These are phyloP conservation scores for Drosophila paramelanica DNA, from an alignment of 2,888 invertebrate genomes.

Conservation along the genomic window DNA sequence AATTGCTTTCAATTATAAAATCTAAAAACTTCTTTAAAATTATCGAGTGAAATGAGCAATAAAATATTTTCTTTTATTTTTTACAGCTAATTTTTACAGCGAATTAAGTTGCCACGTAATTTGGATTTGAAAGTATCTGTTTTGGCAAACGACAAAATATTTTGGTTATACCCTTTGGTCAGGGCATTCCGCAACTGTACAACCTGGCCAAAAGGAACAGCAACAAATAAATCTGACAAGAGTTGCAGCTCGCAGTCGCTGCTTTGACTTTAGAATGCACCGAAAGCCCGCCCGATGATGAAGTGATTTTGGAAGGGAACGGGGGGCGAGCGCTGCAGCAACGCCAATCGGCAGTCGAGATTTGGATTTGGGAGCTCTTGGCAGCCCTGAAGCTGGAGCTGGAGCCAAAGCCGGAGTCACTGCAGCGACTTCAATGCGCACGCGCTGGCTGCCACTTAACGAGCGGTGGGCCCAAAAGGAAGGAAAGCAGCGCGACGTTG, in stretches of 20 bases:
- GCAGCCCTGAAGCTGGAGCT: slow-evolving; percentile 22
- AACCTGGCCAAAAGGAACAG: slow-evolving; percentile 45
- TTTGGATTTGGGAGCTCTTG: slow-evolving; percentile 31
- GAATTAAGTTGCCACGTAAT: too few species aligned
- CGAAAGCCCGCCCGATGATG: slow-evolving; percentile 60
- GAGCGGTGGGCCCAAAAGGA: slow-evolving; percentile 57
- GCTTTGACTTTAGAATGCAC: slow-evolving; percentile 72
- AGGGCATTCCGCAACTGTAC: slow-evolving; percentile 26
- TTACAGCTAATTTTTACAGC: too few species aligned
- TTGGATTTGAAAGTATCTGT: neutral
- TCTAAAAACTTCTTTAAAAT: too few species aligned
- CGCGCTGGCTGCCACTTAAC: slow-evolving; percentile 79
- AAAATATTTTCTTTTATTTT: too few species aligned
- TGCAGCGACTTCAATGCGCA: slow-evolving; percentile 69
- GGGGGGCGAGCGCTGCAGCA: slow-evolving; percentile 4
- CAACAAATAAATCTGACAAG: slow-evolving; percentile 75
- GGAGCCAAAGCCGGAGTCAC: slow-evolving; percentile 21
- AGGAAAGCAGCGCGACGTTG: slow-evolving; percentile 62
- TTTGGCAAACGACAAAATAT: neutral
- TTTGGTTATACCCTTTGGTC: neutral
- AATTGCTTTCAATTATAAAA: too few species aligned
- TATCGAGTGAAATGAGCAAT: too few species aligned
- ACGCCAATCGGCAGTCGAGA: slow-evolving; percentile 48
- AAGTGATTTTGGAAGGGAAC: slow-evolving; percentile 61
- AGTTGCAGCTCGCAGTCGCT: slow-evolving; percentile 59